Conservation (phyloP, 2,113 vertebrate genomes). For the Cairina moschata region DNA sequence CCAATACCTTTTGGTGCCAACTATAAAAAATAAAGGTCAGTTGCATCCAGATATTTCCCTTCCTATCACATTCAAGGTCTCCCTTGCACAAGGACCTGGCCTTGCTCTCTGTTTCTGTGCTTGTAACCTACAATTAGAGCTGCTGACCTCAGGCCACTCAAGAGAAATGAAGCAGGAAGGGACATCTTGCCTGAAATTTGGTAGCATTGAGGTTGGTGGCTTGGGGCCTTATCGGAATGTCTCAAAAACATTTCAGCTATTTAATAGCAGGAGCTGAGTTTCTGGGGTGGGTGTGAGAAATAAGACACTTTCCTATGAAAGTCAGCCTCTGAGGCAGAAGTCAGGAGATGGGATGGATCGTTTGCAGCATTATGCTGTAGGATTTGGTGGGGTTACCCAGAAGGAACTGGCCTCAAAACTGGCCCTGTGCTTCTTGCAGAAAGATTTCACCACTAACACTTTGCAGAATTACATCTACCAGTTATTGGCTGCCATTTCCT, state of each 20-base stretch:
- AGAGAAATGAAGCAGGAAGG: slow-evolving; percentile 34
- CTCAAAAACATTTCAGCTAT: slow-evolving; percentile 25
- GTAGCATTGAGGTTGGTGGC: slow-evolving; percentile 36
- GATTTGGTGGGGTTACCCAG: slow-evolving; percentile 29
- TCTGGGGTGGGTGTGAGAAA: neutral
- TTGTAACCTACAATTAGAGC: slow-evolving; percentile 42
- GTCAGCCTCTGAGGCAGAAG: neutral
- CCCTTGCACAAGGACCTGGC: neutral
- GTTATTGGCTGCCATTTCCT: slow-evolving; percentile 40
- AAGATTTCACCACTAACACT: slow-evolving; percentile 23
- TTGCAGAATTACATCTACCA: slow-evolving; percentile 47
- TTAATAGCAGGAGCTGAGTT: slow-evolving; percentile 2
- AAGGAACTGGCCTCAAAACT: slow-evolving; percentile 6
- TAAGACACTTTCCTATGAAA: neutral
- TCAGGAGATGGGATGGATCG: neutral
- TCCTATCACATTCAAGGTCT: neutral
- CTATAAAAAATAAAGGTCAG: neutral
- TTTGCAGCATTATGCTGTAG: neutral
- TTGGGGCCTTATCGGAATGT: neutral
- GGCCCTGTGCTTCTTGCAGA: neutral
- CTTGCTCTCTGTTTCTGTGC: slow-evolving; percentile 8
- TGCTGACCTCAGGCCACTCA: neutral
- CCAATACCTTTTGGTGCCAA: neutral
- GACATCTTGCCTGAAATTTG: slow-evolving; percentile 35
- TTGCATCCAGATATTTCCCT: neutral